phyloP scores from a whole-genome alignment of 2,797 vertebrate species.

The Rhadinocentrus ornatus region DNA sequence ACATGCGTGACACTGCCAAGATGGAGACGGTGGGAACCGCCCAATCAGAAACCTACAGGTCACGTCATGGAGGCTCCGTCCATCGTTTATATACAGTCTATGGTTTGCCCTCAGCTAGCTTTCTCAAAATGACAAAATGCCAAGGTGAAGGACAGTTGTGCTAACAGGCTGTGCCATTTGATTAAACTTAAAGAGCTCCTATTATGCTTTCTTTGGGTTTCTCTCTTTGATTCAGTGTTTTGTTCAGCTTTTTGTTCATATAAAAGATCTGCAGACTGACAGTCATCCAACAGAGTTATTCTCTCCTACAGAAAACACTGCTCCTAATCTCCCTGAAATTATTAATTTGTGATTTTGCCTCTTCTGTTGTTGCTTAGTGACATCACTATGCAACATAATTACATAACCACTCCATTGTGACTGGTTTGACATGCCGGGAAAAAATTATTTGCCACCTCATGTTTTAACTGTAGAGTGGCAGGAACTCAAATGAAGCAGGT shows the following conservation, averaged over 20 bases:
- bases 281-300: neutral
- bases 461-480: too few species aligned
- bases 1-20: too few species aligned
- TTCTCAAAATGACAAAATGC: slow-evolving; percentile 34
- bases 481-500: too few species aligned
- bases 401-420: too few species aligned
- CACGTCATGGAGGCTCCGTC: too few species aligned
- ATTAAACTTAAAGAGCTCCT: slow-evolving; percentile 5
- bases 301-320: neutral
- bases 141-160: slow-evolving; percentile 26
- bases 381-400: neutral
- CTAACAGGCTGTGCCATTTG: slow-evolving; percentile 29
- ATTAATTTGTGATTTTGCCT: neutral
- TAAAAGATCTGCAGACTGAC: neutral
- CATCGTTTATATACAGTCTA: too few species aligned
- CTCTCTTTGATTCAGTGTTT: neutral
- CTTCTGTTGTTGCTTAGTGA: neutral
- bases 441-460: too few species aligned
- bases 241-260: neutral
- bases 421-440: too few species aligned
- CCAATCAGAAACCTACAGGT: too few species aligned
- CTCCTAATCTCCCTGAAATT: neutral
- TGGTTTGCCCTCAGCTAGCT: slow-evolving; percentile 30
- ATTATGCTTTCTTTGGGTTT: neutral
- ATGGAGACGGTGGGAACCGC: too few species aligned